Evolutionary conservation across 1,140 invertebrate genomes (phyloP), one percentile per base, ranked within the genome.

Genomic region (Theocolax elegans): DNA sequence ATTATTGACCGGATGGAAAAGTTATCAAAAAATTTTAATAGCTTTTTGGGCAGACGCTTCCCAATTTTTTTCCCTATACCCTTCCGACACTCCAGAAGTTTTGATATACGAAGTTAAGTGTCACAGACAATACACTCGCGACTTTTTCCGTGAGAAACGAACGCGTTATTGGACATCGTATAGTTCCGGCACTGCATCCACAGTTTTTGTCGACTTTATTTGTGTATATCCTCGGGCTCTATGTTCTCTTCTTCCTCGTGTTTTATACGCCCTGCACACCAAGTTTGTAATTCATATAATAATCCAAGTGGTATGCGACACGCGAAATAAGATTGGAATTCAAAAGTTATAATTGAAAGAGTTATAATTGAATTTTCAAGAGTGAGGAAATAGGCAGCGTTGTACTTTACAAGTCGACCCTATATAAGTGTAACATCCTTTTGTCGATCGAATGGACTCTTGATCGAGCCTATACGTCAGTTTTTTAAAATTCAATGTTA

Each of bases 341-440:
- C 40, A n/a, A 56, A 67, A 67, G 64, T 67, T 56, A 67, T 67
- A 66, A 66, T 66, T 66, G 63, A 66, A 66, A 66, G 63, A 66
- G 63, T 66, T 66, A 56, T 56, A 67, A 67, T 67, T 67, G 51
- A 67, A 67, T 67, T 44, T 27, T 1, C 58, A 7, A 29, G 13
- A n/a, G 19, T 13, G 6, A 13, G 21, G 35, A 59, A 42, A 59
- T 53, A 35, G 23, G 46, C 49, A 27, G 2, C 19, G 19, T 13
- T 21, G 31, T 54, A 29, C 63, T 65, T 65, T 65, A 44, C 49
- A 44, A 48, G 13, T 53, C 15, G 49, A 15, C 25, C 6, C 25
- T 17, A 3, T 0, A 8, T 40, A 23, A 27, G 35, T 38, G 23
- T 38, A 53, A 42, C 63, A 38, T 23, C 49, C 23, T 35, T 65